Base-by-base conservation (phyloP, 1,140 invertebrate genomes). In the Pomphorhynchus laevis region DNA sequence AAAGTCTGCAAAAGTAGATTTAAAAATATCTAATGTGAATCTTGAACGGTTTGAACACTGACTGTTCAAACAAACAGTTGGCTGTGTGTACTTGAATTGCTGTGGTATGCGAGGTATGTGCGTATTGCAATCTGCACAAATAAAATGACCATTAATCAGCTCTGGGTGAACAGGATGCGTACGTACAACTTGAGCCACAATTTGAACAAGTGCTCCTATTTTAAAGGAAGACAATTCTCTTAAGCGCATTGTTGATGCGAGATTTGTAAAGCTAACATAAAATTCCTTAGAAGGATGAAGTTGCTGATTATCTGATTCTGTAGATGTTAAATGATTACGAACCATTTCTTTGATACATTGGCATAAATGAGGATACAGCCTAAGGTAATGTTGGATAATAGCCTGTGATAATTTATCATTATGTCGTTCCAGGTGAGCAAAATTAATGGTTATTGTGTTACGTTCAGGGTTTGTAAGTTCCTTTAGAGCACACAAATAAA, bases 121-220 rank as follows among this genome's bases (percentile, higher is more conserved):
- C 12, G 77, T 80, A 51, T 84, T 76, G 58, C 89, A 98, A 52
- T 95, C 86, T 18, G 79, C 58, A 56, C 89, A 98, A 20, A 74
- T 65, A 59, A 95, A 98, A 1, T 77, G 84, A 20, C 76, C 84
- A 27, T 64, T 63, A 9, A 84, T 67, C 9, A 95, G 62, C 56
- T 95, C 84, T 0, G 84, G 84, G 54, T 67, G 65, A 9, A 98
- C 86, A 11, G 84, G 80, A 64, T 98, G 82, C 9, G 86, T 95
- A 44, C 89, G 63, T 9, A 93, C 82, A 43, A 98, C 84, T 50
- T 98, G 89, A 21, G 86, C 89, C 27, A 75, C 79, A 48, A 98
- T 93, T 48, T 76, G 67, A 39, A 89, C 68, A 2, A 98, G 60
- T 1, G 74, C 74, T 1, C 86, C 86, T 49, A 98, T 72, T 61